phyloP scores from a whole-genome alignment of 1,140 invertebrate species.

The Leguminivora glycinivorella region DNA sequence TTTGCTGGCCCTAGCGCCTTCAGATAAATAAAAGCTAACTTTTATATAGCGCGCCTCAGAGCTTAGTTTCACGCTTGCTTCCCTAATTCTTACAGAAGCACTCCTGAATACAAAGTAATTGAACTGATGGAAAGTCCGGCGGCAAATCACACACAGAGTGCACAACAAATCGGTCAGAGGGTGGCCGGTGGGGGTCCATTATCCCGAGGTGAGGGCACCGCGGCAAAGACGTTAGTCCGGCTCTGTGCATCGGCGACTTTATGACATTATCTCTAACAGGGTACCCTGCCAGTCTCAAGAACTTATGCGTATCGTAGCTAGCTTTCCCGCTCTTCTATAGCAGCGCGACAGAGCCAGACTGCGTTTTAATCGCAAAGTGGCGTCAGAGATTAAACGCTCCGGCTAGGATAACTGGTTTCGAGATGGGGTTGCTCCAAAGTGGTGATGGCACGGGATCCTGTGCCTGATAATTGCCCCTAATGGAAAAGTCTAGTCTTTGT shows the following conservation, averaged over 20 bases:
- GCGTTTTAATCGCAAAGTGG: no score
- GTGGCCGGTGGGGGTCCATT: constrained; percentile 56
- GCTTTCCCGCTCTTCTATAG: no score
- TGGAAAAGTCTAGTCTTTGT: constrained; percentile 76
- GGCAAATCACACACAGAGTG: constrained; percentile 29
- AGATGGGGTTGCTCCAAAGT: constrained; percentile 53
- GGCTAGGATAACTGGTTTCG: no score
- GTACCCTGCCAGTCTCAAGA: no score
- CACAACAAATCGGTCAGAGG: constrained; percentile 34
- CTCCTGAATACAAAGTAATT: constrained; percentile 8
- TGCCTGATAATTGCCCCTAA: constrained; percentile 76
- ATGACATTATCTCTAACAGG: constrained; percentile 78
- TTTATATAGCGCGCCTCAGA: neutral
- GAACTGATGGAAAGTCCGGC: constrained; percentile 14
- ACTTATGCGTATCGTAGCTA: no score
- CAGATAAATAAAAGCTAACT: no score
- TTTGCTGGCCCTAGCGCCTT: no score
- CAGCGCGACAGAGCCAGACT: no score
- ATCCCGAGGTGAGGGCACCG: constrained; percentile 65
- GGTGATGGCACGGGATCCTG: constrained; percentile 65
- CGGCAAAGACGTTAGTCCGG: constrained; percentile 72
- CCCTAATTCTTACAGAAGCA: neutral
- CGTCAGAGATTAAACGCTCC: no score
- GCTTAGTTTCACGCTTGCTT: neutral
- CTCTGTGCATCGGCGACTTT: constrained; percentile 70